These are phyloP conservation scores for Anser cygnoides DNA, from an alignment of 2,113 vertebrate species.

Conservation along the genomic window DNA sequence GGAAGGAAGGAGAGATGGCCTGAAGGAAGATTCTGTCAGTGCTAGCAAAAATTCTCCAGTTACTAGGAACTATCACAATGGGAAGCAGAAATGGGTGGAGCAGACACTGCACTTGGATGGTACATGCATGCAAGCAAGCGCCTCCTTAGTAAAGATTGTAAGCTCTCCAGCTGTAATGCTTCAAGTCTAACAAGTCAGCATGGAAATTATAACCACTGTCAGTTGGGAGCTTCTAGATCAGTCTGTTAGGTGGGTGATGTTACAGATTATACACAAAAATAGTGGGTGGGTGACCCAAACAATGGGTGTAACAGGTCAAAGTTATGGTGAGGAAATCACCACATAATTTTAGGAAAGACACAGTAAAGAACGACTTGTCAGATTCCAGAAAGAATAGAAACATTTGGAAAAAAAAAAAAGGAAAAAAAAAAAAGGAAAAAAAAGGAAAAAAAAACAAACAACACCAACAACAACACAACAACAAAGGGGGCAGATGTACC, in stretches of 20 bases:
- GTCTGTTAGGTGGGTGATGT: rapidly evolving
- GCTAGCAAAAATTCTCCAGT: neutral
- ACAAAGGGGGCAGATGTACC: neutral
- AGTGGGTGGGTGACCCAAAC: neutral
- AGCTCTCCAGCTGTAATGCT: rapidly evolving
- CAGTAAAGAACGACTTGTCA: neutral
- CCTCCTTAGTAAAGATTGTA: rapidly evolving
- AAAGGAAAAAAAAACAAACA: neutral
- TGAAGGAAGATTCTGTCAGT: neutral
- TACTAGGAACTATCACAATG: rapidly evolving
- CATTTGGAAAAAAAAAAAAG: neutral
- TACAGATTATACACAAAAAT: rapidly evolving
- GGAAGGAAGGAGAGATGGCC: neutral
- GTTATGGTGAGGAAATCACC: neutral
- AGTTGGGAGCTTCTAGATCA: neutral
- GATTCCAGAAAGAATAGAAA: neutral
- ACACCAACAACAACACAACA: no score
- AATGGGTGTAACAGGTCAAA: neutral
- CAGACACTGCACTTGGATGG: neutral
- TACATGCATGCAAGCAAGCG: rapidly evolving
- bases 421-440: neutral
- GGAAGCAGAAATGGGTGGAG: neutral
- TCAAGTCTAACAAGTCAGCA: no score
- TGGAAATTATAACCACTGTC: neutral
- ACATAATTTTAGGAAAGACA: neutral